Base-by-base conservation (phyloP, 1,140 invertebrate species). In the Drosophila varians region DNA sequence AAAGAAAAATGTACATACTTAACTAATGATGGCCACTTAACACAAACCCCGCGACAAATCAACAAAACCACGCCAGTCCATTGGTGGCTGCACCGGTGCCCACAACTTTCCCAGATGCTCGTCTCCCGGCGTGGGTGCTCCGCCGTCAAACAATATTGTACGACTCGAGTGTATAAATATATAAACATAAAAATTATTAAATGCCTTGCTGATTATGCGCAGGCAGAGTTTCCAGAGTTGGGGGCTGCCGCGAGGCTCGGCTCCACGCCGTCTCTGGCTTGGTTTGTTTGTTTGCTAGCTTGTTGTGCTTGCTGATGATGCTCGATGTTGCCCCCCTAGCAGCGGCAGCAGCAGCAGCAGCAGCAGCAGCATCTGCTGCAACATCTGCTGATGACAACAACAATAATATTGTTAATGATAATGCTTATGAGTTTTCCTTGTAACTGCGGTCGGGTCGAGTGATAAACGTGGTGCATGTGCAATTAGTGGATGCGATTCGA, bases 331-430 rank as follows among this genome's bases (percentile, higher is more conserved):
- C n/a, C n/a, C 53, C 51, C 57, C 48, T 68, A 72, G 48, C 34
- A 21, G 34, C 68, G 43, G 71, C 65, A 42, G 55, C 18, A 38
- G 36, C n/a, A 58, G 69, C 11, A 43, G 71, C 36, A 60, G 72
- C 2, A 38, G 12, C 4, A n/a, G 36, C 36, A 38, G 16, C 46
- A 55, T 55, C 40, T 64, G 74, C 46, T 5, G 36, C 36, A 38
- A 38, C 46, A 55, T 55, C 40, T 64, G 74, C 46, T 78, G 76
- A 76, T 68, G 68, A 74, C 80, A 87, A 87, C 77, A 87, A 86
- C 80, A 87, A 87, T 87, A 86, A 86, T 87, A 87, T 86, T 86
- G 82, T 87, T 87, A 86, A 86, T 86, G 80, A 87, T 87, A 80
- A 87, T 86, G 80, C 80, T 82, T 82, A 87, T 87, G 80, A 87